These are phyloP conservation scores for Glossosoma conforme DNA, from an alignment of 1,140 invertebrate species.

Conservation along the genomic window DNA sequence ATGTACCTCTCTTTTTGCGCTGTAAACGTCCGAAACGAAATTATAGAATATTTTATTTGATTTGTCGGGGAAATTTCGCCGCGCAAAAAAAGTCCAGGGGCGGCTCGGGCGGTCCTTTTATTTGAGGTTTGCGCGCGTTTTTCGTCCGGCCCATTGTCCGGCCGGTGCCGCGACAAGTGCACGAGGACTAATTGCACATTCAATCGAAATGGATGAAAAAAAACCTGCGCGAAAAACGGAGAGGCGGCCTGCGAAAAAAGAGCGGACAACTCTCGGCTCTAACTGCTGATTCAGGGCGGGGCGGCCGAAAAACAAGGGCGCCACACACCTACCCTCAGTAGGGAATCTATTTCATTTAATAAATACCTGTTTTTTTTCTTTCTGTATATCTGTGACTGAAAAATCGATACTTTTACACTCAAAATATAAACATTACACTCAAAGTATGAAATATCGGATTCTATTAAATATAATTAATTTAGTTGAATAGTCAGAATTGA, in stretches of 20 bases:
- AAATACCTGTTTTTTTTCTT: too few relatives aligned
- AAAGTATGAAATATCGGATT: too few relatives aligned
- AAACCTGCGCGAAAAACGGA: conserved; percentile 17
- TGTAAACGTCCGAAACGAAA: too few relatives aligned
- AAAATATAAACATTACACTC: too few relatives aligned
- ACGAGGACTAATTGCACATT: conserved; percentile 32
- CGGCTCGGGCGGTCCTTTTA: not conserved
- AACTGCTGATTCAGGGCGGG: conserved; percentile 1
- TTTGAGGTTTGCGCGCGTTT: conserved; percentile 20
- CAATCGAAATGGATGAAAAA: conserved; percentile 30
- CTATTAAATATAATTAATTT: too few relatives aligned
- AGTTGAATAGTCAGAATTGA: too few relatives aligned
- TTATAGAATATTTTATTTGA: conserved; percentile 20
- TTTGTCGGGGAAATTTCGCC: not conserved
- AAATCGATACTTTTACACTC: too few relatives aligned
- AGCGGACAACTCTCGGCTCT: conserved; percentile 19
- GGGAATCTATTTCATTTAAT: too few relatives aligned
- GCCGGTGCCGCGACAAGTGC: conserved; percentile 23
- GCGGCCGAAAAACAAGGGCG: too few relatives aligned
- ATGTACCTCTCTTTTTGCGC: too few relatives aligned
- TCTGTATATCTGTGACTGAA: too few relatives aligned
- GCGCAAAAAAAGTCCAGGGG: conserved; percentile 1
- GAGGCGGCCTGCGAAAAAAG: conserved; percentile 18
- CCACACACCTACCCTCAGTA: too few relatives aligned
- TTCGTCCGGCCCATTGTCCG: conserved; percentile 24